Evolutionary conservation across 2,113 vertebrate species (phyloP).

Genomic region (Suncus etruscus): DNA sequence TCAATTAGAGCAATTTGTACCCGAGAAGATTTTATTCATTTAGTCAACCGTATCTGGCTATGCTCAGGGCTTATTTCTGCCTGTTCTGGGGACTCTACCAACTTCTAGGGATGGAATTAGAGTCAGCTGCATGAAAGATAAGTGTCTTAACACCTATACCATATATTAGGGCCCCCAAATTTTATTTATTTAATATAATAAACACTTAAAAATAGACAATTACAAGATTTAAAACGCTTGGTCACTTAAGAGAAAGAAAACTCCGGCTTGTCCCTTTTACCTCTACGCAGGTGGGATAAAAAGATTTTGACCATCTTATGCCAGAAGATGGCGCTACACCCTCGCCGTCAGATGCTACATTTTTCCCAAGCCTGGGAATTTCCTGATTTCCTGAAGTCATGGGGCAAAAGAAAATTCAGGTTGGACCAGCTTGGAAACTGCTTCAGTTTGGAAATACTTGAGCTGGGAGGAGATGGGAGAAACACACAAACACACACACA

Average conservation of each 20-base stretch:
- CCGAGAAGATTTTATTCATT: not conserved
- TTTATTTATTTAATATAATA: too few species aligned
- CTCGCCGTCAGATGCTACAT: slow-evolving; percentile 26
- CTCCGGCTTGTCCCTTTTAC: not conserved
- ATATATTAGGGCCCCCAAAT: too few species aligned
- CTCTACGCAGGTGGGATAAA: too few species aligned
- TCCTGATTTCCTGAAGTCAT: not conserved
- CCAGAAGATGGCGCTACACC: slow-evolving; percentile 71
- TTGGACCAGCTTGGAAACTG: not conserved
- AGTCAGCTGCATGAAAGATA: too few species aligned
- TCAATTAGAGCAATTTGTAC: not conserved
- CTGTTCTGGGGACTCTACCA: too few species aligned
- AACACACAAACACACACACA: too few species aligned
- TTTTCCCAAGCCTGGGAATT: not conserved
- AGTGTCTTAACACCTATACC: too few species aligned
- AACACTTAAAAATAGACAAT: too few species aligned
- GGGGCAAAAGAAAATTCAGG: not conserved
- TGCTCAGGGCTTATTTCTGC: too few species aligned
- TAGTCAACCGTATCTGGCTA: too few species aligned
- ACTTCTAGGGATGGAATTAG: too few species aligned
- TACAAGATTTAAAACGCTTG: slow-evolving; percentile 2
- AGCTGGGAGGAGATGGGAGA: not conserved
- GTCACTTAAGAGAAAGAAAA: slow-evolving; percentile 35
- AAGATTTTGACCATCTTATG: too few species aligned
- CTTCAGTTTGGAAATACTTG: not conserved